Conservation (phyloP, 2,888 invertebrate species). For the Plebejus melissa region DNA sequence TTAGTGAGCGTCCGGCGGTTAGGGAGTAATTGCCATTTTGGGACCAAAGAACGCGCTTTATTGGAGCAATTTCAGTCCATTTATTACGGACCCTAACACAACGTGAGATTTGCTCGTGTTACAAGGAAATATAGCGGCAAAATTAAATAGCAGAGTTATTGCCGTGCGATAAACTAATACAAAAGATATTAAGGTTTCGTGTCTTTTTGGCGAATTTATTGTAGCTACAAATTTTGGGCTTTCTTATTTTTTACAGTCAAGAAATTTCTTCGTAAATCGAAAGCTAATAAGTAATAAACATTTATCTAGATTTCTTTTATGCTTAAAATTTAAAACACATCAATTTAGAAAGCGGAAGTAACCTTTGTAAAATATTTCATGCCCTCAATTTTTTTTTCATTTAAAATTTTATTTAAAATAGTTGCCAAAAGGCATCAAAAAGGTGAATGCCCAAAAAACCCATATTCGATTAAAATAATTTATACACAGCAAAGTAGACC, state of each 20-base stretch:
- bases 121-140: constrained; percentile 31
- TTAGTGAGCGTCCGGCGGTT: constrained; percentile 50
- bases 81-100: constrained; percentile 47
- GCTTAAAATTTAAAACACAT: too few relatives aligned
- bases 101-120: constrained; percentile 39
- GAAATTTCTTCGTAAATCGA: too few relatives aligned
- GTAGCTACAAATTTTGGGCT: background rate
- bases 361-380: too few relatives aligned
- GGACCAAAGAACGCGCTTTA: constrained; percentile 67
- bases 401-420: background rate
- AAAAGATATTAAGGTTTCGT: constrained; percentile 5
- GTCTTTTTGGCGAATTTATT: constrained; percentile 5
- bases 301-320: too few relatives aligned
- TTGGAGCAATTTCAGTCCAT: constrained; percentile 62
- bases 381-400: too few relatives aligned
- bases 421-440: background rate
- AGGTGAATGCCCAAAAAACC: too few relatives aligned
- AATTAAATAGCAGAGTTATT: constrained; percentile 30
- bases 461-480: too few relatives aligned
- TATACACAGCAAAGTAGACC: too few relatives aligned
- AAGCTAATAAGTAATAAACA: too few relatives aligned
- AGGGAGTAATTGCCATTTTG: constrained; percentile 67
- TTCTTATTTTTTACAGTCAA: constrained; percentile 6
- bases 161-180: constrained; percentile 15
- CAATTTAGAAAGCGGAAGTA: too few relatives aligned